Evolutionary conservation across 2,797 vertebrate species (phyloP), one percentile per base, ranked within the genome.

Genomic region (Malurus leucopterus): DNA sequence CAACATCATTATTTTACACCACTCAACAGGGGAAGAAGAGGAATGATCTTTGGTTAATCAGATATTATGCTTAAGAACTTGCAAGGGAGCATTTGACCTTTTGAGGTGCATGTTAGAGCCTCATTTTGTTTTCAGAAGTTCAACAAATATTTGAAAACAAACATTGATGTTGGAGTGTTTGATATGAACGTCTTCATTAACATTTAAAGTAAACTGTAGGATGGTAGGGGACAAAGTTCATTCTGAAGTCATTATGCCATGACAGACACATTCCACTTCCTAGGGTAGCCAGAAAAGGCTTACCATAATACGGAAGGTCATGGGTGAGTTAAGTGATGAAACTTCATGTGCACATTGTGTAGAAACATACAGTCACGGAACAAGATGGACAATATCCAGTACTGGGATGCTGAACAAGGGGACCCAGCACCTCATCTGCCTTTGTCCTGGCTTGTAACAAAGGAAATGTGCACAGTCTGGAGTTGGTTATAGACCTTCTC

Each of bases 91-190:
- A 2, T 40, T 74, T 92, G 30, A 71, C 36, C 51, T 61, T 74
- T 51, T 55, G 32, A 73, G 26, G 29, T 38, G 40, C 26, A 38
- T 5, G 2, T 30, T 30, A 32, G 8, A 72, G 26, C 22, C 77
- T 57, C 7, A 29, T 53, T 87, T 85, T 64, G 8, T 80, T 77
- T 89, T 58, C 30, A 36, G 9, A 77, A 83, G 36, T 38, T 68
- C 19, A 55, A 62, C 10, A 78, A 79, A 55, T 57, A 79, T 14
- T 79, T 88, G 36, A 58, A 80, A 90, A 50, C 23, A 43, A 65
- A 62, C 2, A 6, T 3, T 44, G 43, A 49, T 74, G 86, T 51
- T 84, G 23, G 11, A 69, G 29, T 24, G 22, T 41, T 78, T 64
- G 6, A 61, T 57, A 76, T 13, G 2, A 87, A 62, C 8, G 15